Percentiles rank a stretch among this genome's conserved stretches.
phyloP scores from a whole-genome alignment of 1,140 invertebrate genomes.

The Lasioglossum albipes region DNA sequence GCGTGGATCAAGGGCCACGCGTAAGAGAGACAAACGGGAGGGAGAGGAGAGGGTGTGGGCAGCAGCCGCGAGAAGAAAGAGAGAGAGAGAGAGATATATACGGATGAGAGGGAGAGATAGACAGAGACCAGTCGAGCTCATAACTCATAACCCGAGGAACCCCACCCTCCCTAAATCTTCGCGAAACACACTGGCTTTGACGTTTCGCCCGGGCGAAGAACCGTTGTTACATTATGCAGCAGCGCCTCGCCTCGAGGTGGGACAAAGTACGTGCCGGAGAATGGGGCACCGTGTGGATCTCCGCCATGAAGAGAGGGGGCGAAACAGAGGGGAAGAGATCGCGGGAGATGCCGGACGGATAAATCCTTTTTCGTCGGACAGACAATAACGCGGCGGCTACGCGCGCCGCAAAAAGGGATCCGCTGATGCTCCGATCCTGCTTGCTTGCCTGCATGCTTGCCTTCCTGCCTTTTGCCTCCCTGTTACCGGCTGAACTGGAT shows the following conservation, averaged over 20 bases:
- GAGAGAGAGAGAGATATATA: slow-evolving; percentile 23
- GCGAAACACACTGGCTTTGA: slow-evolving; percentile 70
- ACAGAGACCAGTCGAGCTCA: slow-evolving; percentile 56
- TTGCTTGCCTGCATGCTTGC: no score
- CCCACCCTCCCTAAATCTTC: slow-evolving; percentile 67
- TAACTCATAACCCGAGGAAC: slow-evolving; percentile 71
- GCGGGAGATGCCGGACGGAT: slow-evolving; percentile 57
- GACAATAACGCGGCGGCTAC: slow-evolving; percentile 57
- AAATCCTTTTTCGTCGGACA: slow-evolving; percentile 68
- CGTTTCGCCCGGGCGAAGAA: slow-evolving; percentile 67
- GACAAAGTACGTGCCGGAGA: slow-evolving; percentile 25
- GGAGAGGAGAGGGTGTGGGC: no score
- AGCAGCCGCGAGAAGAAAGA: background rate
- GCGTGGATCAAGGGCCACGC: slow-evolving; percentile 58
- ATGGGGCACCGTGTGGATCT: background rate
- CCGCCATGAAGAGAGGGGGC: background rate
- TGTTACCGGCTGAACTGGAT: slow-evolving; percentile 57
- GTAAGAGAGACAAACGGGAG: slow-evolving; percentile 27
- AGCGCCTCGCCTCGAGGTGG: slow-evolving; percentile 49
- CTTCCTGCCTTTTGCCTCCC: background rate
- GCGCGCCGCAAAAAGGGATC: slow-evolving; percentile 45
- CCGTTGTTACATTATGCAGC: slow-evolving; percentile 70
- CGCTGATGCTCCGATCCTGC: slow-evolving; percentile 28
- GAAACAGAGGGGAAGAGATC: background rate
- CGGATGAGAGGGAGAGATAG: background rate